Evolutionary conservation across 2,113 vertebrate genomes (phyloP).

Genomic region (Nematolebias whitei): DNA sequence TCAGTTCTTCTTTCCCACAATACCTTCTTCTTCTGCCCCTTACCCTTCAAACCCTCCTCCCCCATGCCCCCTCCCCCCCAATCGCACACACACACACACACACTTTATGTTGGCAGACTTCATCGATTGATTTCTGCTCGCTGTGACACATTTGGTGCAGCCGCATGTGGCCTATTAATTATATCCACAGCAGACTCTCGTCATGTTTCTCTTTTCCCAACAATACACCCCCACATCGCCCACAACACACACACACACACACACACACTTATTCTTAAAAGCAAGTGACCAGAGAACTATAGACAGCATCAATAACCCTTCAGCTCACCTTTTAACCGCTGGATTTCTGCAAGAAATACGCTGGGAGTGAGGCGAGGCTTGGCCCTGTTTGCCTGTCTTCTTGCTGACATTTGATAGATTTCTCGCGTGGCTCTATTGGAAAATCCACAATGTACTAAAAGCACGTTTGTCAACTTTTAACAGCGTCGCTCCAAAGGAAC

Average conservation of each 20-base stretch:
- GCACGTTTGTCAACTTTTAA: conserved; percentile 59
- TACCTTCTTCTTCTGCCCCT: conserved; percentile 19
- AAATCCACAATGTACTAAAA: conserved; percentile 63
- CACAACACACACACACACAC: conserved; percentile 3
- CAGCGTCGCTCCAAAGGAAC: conserved; percentile 28
- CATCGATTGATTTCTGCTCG: conserved; percentile 79
- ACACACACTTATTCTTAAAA: conserved; percentile 27
- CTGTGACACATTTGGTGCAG: conserved; percentile 81
- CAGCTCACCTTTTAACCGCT: conserved; percentile 46
- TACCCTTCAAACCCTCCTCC: conserved; percentile 10
- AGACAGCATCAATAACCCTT: conserved; percentile 37
- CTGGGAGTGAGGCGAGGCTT: conserved; percentile 34
- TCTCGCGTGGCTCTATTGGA: conserved; percentile 61
- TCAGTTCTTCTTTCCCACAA: conserved; percentile 25
- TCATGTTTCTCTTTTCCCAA: conserved; percentile 69
- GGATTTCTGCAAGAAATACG: conserved; percentile 31
- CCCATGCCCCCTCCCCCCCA: conserved; percentile 5
- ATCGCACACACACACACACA: conserved; percentile 27
- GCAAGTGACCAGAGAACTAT: conserved; percentile 24
- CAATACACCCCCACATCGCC: conserved; percentile 44
- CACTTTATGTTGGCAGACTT: conserved; percentile 64
- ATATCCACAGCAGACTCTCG: conserved; percentile 78
- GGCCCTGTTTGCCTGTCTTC: conserved; percentile 57
- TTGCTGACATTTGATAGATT: conserved; percentile 67
- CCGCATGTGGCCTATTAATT: conserved; percentile 80